phyloP scores from a whole-genome alignment of 2,888 invertebrate genomes.

The Steinernema carpocapsae region DNA sequence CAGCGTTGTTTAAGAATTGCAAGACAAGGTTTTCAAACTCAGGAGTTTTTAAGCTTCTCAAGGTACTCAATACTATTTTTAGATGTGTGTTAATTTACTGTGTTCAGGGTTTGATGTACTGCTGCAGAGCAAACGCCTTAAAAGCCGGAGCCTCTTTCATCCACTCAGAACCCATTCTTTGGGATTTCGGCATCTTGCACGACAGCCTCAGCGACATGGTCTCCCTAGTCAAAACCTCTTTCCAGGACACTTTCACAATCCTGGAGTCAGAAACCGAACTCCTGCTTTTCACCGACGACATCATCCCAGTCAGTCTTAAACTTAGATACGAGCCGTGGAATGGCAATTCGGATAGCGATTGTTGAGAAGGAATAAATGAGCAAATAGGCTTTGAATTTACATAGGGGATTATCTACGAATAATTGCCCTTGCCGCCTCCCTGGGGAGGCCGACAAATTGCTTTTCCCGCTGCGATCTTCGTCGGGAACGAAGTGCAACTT shows the following conservation, averaged over 20 bases:
- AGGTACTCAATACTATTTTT: constrained; percentile 7
- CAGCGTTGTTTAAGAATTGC: not conserved
- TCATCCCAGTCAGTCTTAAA: not conserved
- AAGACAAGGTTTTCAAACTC: not conserved
- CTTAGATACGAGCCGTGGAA: not conserved
- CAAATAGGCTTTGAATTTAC: not conserved
- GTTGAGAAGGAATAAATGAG: not conserved
- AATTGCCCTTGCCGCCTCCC: not conserved
- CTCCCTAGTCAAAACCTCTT: not conserved
- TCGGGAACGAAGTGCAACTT: too few relatives aligned
- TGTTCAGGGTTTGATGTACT: constrained; percentile 7
- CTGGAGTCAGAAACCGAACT: not conserved
- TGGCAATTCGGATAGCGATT: not conserved
- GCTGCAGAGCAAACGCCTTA: not conserved
- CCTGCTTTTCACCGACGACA: not conserved
- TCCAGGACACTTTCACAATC: not conserved
- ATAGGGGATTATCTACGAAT: not conserved
- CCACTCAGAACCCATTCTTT: not conserved
- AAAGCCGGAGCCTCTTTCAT: not conserved
- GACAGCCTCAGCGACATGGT: not conserved
- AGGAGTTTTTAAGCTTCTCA: not conserved
- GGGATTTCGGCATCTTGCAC: not conserved
- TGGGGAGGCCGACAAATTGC: too few relatives aligned
- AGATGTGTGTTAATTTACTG: not conserved
- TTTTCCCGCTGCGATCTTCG: too few relatives aligned